phyloP scores from a whole-genome alignment of 1,140 invertebrate genomes.

The Brachionus calyciflorus region DNA sequence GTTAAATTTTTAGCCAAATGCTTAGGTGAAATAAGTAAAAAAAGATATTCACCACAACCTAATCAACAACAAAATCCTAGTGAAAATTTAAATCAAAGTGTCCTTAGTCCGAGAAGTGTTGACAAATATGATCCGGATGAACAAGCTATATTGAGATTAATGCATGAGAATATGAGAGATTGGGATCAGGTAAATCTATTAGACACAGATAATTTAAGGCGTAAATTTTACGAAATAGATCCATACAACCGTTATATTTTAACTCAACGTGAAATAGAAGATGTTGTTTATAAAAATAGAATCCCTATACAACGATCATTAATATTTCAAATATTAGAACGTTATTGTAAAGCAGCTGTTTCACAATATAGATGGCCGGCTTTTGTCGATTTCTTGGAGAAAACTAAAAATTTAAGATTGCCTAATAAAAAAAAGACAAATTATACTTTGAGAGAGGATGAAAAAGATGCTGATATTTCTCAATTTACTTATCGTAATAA shows the following conservation, averaged over 20 bases:
- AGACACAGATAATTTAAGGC: conserved; percentile 31
- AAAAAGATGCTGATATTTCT: not conserved
- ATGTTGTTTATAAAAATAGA: conserved; percentile 45
- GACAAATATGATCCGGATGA: conserved; percentile 37
- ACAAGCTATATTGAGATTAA: conserved; percentile 34
- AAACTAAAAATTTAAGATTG: conserved; percentile 30
- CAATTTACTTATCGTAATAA: conserved; percentile 14
- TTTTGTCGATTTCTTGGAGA: conserved; percentile 46
- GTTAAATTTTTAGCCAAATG: conserved; percentile 35
- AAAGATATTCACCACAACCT: not conserved
- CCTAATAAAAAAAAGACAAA: conserved; percentile 36
- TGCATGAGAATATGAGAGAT: conserved; percentile 46
- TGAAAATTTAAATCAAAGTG: not conserved
- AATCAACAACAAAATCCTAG: not conserved
- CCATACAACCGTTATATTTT: conserved; percentile 42
- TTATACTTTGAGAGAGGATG: conserved; percentile 32
- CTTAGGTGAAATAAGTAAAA: conserved; percentile 31
- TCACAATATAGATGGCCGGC: conserved; percentile 43
- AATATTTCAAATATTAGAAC: conserved; percentile 45
- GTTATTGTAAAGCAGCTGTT: conserved; percentile 18
- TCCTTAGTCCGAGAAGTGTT: conserved; percentile 5
- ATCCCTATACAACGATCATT: conserved; percentile 44
- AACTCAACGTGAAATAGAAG: conserved; percentile 44
- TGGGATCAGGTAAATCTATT: conserved; percentile 45
- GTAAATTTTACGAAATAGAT: conserved; percentile 43